Conservation (phyloP, 1,140 invertebrate species). For the Dreissena rostriformis region DNA sequence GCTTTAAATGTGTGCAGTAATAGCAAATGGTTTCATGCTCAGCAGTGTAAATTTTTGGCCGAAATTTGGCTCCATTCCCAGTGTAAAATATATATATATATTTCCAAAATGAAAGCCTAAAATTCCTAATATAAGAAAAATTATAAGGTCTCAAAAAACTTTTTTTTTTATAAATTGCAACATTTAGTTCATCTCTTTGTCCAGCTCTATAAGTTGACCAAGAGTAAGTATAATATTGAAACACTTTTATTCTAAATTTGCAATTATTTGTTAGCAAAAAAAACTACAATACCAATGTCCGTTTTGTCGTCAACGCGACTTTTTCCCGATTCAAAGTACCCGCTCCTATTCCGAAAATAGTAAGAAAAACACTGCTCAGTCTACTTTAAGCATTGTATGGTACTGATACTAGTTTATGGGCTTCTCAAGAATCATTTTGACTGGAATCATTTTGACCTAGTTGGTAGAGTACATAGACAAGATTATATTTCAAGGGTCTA, state of each 20-base stretch:
- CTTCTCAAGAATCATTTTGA: not conserved
- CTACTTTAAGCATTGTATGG: not conserved
- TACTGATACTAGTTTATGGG: no score
- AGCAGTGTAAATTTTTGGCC: no score
- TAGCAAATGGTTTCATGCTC: no score
- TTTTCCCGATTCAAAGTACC: not conserved
- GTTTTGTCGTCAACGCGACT: not conserved
- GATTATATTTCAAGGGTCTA: not conserved
- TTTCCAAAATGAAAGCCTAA: no score
- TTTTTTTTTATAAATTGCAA: not conserved
- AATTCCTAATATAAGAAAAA: no score
- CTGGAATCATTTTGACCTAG: not conserved
- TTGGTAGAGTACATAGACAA: not conserved
- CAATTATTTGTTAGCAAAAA: no score
- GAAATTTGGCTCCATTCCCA: not conserved
- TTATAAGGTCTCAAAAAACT: no score
- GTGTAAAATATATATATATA: not conserved
- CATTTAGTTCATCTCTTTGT: not conserved
- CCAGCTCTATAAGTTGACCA: not conserved
- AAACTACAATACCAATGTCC: no score
- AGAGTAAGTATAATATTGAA: no score
- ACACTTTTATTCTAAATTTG: no score
- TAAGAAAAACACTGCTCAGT: not conserved
- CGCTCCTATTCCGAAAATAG: not conserved
- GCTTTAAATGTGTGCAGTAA: no score